phyloP scores from a whole-genome alignment of 2,113 vertebrate species.

The Embiotoca jacksoni region DNA sequence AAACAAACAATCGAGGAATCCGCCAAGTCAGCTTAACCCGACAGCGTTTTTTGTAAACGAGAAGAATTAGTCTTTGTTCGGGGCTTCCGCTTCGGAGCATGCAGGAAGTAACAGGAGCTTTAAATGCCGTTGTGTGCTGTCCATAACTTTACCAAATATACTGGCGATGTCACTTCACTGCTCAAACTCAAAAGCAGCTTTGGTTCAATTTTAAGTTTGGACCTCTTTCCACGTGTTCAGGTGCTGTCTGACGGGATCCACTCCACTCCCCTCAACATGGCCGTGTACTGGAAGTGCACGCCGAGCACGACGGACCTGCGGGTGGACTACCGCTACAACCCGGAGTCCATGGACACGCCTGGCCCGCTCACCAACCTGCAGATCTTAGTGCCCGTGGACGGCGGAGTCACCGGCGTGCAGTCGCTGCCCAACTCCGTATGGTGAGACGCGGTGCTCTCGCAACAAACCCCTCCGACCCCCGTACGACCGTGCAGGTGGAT shows the following conservation, averaged over 20 bases:
- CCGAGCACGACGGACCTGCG: slow-evolving; percentile 92
- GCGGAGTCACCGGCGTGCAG: slow-evolving; percentile 94
- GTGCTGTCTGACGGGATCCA: slow-evolving; percentile 96
- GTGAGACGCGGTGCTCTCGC: slow-evolving; percentile 73
- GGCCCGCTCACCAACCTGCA: slow-evolving; percentile 90
- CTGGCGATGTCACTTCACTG: too few relatives aligned
- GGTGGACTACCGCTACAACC: slow-evolving; percentile 96
- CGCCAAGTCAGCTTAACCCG: background rate
- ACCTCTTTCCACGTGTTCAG: slow-evolving; percentile 78
- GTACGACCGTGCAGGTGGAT: too few relatives aligned
- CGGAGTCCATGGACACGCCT: slow-evolving; percentile 91
- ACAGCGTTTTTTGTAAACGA: background rate
- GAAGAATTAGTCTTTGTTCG: background rate
- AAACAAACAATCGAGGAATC: slow-evolving; percentile 1
- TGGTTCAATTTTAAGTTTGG: too few relatives aligned
- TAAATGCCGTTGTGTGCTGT: too few relatives aligned
- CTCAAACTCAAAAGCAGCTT: too few relatives aligned
- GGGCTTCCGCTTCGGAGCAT: background rate
- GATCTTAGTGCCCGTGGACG: slow-evolving; percentile 93
- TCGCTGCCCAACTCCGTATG: slow-evolving; percentile 93
- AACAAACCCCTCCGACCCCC: too few relatives aligned
- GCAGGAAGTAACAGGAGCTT: background rate
- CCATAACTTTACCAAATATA: too few relatives aligned
- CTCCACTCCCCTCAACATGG: slow-evolving; percentile 96
- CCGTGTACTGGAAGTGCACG: slow-evolving; percentile 96